Evolutionary conservation across 2,113 vertebrate genomes (phyloP).

Genomic region (Stigmatopora nigra): DNA sequence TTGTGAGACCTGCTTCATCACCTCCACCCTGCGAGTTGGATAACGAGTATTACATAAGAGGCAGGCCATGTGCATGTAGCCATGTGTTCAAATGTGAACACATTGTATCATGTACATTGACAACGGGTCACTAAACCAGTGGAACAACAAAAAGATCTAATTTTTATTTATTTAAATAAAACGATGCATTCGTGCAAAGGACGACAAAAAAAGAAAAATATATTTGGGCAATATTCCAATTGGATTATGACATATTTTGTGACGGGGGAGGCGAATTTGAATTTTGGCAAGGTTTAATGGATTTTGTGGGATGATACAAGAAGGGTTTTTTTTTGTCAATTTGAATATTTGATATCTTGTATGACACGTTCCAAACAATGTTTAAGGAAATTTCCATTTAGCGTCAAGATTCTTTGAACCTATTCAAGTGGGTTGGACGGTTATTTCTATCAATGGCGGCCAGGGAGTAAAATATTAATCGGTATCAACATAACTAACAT

Average conservation of each 20-base stretch:
- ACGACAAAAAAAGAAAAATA: not conserved
- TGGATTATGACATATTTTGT: not conserved
- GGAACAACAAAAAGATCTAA: slow-evolving; percentile 24
- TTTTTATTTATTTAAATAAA: no score
- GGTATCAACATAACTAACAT: no score
- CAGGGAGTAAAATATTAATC: not conserved
- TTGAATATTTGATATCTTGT: no score
- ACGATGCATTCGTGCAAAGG: slow-evolving; percentile 9
- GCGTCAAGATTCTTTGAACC: no score
- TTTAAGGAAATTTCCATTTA: no score
- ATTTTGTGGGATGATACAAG: not conserved
- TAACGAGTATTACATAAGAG: slow-evolving; percentile 59
- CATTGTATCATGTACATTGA: slow-evolving; percentile 1
- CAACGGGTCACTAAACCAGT: slow-evolving; percentile 44
- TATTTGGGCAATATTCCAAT: not conserved
- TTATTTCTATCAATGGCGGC: not conserved
- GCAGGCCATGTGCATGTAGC: slow-evolving; percentile 5
- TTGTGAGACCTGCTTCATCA: slow-evolving; percentile 47
- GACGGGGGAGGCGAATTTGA: not conserved
- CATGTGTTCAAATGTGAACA: not conserved
- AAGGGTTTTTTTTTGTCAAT: no score
- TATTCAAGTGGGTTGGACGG: not conserved
- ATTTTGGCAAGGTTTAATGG: not conserved
- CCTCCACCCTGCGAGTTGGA: slow-evolving; percentile 34
- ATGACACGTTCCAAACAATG: no score